These are phyloP conservation scores for Drosophila quinaria DNA, from an alignment of 2,888 invertebrate species.

Conservation along the genomic window DNA sequence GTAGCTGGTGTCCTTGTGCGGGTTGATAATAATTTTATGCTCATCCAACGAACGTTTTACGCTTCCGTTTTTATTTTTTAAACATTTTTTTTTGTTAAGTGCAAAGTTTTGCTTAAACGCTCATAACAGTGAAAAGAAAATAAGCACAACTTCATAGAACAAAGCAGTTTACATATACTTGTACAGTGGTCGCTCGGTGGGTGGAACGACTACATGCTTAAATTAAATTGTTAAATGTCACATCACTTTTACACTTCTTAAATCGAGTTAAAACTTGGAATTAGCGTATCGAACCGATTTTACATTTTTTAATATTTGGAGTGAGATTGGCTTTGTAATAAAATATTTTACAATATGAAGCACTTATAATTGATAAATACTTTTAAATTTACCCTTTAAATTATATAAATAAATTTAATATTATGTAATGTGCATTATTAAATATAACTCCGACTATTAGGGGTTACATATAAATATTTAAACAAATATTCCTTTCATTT, in stretches of 20 bases:
- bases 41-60: constrained; percentile 67
- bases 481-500: neutral
- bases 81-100: constrained; percentile 42
- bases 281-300: neutral
- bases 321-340: neutral
- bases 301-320: neutral
- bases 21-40: constrained; percentile 79
- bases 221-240: neutral
- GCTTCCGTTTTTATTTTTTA: constrained; percentile 40
- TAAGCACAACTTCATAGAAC: constrained; percentile 35
- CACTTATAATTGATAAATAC: neutral
- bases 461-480: neutral
- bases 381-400: neutral
- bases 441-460: neutral
- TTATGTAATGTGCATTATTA: neutral
- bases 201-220: neutral
- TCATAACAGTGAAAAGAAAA: constrained; percentile 74
- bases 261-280: neutral
- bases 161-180: constrained; percentile 13
- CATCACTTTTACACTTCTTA: too few species aligned
- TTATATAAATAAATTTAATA: neutral
- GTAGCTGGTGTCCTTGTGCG: constrained; percentile 44
- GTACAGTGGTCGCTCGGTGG: neutral
- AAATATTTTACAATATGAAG: neutral
- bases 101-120: constrained; percentile 77